Conservation (phyloP, 2,797 vertebrate species). For the Crenichthys baileyi region DNA sequence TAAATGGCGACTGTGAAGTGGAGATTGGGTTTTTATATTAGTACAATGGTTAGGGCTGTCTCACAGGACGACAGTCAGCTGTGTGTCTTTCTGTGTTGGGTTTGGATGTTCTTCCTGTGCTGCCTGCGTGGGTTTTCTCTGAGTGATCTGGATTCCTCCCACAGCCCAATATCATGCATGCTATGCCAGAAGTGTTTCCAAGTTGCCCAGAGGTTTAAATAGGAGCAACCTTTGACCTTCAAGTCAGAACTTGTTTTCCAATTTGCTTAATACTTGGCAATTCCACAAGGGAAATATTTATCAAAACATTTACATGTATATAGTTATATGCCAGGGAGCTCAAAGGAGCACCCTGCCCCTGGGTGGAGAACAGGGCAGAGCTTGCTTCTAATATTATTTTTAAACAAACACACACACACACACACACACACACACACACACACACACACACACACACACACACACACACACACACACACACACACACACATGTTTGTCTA, state of each 20-base stretch:
- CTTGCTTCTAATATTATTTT: not conserved
- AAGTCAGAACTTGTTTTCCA: slow-evolving; percentile 2
- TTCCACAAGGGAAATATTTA: not conserved
- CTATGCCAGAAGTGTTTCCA: not conserved
- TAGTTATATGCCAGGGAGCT: not conserved
- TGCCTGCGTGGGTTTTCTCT: not conserved
- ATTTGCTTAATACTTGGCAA: slow-evolving; percentile 1
- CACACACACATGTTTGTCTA: too few species aligned
- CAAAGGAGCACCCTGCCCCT: not conserved
- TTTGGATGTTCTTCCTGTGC: slow-evolving; percentile 5
- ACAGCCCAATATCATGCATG: not conserved
- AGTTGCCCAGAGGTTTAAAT: not conserved
- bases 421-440: not conserved
- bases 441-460: too few species aligned
- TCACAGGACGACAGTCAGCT: not conserved
- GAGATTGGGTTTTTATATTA: slow-evolving; percentile 3
- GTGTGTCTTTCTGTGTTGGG: not conserved
- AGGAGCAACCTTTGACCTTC: not conserved
- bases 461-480: too few species aligned
- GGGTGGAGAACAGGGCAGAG: not conserved
- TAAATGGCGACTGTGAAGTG: slow-evolving; percentile 22
- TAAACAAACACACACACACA: not conserved
- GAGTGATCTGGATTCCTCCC: not conserved
- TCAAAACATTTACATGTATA: not conserved
- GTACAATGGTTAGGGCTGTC: not conserved